Base-by-base conservation (phyloP, 23 tunicate genomes). In the Styela clava region DNA sequence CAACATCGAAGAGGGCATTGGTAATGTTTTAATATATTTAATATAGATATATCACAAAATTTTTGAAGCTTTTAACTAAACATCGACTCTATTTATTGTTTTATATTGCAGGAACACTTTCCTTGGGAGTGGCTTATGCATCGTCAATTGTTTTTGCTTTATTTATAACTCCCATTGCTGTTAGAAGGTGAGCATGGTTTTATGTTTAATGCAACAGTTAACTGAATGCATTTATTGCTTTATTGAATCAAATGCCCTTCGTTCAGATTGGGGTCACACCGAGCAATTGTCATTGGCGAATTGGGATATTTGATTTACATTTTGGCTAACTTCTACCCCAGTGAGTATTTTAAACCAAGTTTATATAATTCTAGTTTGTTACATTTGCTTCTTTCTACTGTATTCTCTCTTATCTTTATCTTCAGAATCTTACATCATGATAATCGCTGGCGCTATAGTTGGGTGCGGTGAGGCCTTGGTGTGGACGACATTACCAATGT, bases 1-100 rank as follows among this genome's bases (percentile, higher is more conserved):
- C 51, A 79, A 88, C 68, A 83, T 83, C 22, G 94, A 88, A 37
- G 82, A 88, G 9, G 94, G 94, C 33, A 31, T 88, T 16, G 94
- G 94, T 30, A 88, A 79, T 1, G 74, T 65, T 2, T 73, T 84
- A 24, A 62, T 88, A 64, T 78, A 78, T 33, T 63, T 68, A 3
- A 61, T 83, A 12, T 88, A 88, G n/a, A n/a, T n/a, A n/a, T n/a
- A n/a, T n/a, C n/a, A n/a, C n/a, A n/a, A n/a, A n/a, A n/a, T n/a
- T n/a, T n/a, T n/a, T n/a, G n/a, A n/a, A n/a, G n/a, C n/a, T n/a
- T n/a, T n/a, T n/a, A n/a, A n/a, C n/a, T n/a, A n/a, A n/a, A n/a
- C n/a, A n/a, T n/a, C n/a, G n/a, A n/a, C n/a, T n/a, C n/a, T n/a
- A n/a, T n/a, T n/a, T n/a, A n/a, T n/a, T n/a, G n/a, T n/a, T 44